These are phyloP conservation scores for Promerops cafer DNA, from an alignment of 2,113 vertebrate species.

Conservation along the genomic window DNA sequence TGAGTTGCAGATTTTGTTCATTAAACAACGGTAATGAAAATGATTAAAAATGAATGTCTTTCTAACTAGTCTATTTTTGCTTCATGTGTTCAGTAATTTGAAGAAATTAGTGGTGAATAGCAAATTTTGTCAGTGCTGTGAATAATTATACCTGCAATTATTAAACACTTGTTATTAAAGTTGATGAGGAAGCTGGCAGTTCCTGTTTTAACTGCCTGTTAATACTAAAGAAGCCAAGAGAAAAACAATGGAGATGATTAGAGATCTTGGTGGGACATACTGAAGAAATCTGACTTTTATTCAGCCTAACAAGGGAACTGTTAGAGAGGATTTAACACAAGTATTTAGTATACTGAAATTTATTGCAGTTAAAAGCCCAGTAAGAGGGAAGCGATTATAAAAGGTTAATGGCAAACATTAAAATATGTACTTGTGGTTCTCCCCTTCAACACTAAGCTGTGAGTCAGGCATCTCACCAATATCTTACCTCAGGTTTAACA, in stretches of 20 bases:
- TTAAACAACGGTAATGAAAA: not conserved
- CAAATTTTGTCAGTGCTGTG: not conserved
- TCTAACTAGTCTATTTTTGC: not conserved
- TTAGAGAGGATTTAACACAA: not conserved
- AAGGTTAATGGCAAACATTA: not conserved
- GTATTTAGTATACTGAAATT: not conserved
- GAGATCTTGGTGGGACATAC: not conserved
- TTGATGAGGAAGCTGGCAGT: not conserved
- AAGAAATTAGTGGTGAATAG: slow-evolving; percentile 21
- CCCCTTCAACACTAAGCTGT: not conserved
- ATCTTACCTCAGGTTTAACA: not conserved
- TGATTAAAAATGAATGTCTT: not conserved
- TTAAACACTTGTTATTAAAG: not conserved
- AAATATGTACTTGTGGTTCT: not conserved
- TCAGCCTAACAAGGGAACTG: not conserved
- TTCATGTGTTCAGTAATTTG: not conserved
- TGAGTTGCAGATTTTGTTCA: not conserved
- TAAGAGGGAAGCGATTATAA: not conserved
- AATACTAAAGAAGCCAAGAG: not conserved
- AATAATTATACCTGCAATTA: slow-evolving; percentile 28
- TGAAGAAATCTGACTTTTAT: not conserved
- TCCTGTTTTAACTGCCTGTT: not conserved
- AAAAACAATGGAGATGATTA: not conserved
- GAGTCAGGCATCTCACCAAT: not conserved
- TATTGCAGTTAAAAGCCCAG: not conserved